Conservation (phyloP, 2,797 vertebrate genomes). For the Mastacembelus armatus region DNA sequence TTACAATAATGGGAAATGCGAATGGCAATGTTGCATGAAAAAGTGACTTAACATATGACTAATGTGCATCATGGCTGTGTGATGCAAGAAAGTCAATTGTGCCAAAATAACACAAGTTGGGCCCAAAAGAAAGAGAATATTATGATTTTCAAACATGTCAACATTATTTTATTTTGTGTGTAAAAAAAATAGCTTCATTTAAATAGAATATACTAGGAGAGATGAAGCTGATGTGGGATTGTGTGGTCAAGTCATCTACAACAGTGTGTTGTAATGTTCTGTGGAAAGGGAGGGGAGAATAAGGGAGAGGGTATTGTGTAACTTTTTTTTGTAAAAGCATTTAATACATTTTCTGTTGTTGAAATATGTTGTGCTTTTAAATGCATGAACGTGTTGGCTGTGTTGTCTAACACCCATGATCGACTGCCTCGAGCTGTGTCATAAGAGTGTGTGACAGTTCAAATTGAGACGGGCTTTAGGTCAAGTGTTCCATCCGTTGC, state of each 20-base stretch:
- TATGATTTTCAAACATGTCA: slow-evolving; percentile 2
- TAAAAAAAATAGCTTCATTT: slow-evolving; percentile 5
- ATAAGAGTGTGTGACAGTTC: slow-evolving; percentile 76
- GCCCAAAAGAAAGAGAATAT: slow-evolving; percentile 1
- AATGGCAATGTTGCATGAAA: slow-evolving; percentile 46
- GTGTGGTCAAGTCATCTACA: slow-evolving; percentile 24
- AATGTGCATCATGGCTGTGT: slow-evolving; percentile 38
- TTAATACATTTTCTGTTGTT: slow-evolving; percentile 61
- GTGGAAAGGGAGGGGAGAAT: not conserved
- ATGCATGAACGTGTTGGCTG: slow-evolving; percentile 29
- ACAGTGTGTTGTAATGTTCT: slow-evolving; percentile 24
- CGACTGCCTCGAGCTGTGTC: slow-evolving; percentile 66
- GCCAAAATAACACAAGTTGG: slow-evolving; percentile 35
- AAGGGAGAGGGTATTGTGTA: not conserved
- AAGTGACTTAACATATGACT: slow-evolving; percentile 37
- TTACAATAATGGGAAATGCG: slow-evolving; percentile 34
- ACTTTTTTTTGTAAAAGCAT: slow-evolving; percentile 56
- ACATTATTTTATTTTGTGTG: not conserved
- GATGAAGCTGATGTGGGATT: slow-evolving; percentile 6
- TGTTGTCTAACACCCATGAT: slow-evolving; percentile 54
- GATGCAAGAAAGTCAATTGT: slow-evolving; percentile 47
- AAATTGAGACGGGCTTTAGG: slow-evolving; percentile 59
- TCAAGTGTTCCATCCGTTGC: slow-evolving; percentile 72
- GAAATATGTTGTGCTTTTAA: slow-evolving; percentile 32
- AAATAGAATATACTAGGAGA: slow-evolving; percentile 7